Conservation (phyloP, 2,797 vertebrate genomes). For the Siniperca obscura region DNA sequence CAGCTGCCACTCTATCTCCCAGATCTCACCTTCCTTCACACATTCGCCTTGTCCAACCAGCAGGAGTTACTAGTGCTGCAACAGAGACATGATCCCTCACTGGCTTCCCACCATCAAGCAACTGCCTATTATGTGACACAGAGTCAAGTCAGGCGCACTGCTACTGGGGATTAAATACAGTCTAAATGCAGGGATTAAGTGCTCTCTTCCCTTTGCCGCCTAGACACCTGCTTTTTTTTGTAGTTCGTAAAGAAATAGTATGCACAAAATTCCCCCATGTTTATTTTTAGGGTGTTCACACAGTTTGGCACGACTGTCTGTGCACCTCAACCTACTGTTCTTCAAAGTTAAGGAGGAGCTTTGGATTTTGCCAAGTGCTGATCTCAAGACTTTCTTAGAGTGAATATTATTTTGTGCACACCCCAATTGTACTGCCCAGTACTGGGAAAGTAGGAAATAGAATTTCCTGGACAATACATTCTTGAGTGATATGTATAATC, state of each 20-base stretch:
- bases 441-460: slow-evolving; percentile 18
- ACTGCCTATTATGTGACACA: not conserved
- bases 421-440: slow-evolving; percentile 23
- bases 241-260: slow-evolving; percentile 11
- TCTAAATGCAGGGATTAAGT: not conserved
- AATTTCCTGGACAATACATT: slow-evolving; percentile 19
- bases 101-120: not conserved
- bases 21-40: slow-evolving; percentile 5
- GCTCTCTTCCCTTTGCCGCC: not conserved
- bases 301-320: slow-evolving; percentile 30
- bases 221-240: not conserved
- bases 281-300: slow-evolving; percentile 48
- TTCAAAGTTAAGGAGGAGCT: slow-evolving; percentile 35
- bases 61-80: not conserved
- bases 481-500: not conserved
- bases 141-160: not conserved
- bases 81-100: not conserved
- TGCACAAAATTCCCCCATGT: slow-evolving; percentile 20
- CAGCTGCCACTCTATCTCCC: not conserved
- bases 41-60: slow-evolving; percentile 3
- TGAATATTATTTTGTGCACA: slow-evolving; percentile 48
- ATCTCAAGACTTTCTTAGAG: slow-evolving; percentile 38
- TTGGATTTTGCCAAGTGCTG: slow-evolving; percentile 38
- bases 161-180: not conserved
- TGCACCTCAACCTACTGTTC: slow-evolving; percentile 10